A percentile compares a stretch with the other conserved stretches of the same genome.
Evolutionary conservation across 2,888 invertebrate genomes (phyloP).

Genomic region (Vesta saturnalis): DNA sequence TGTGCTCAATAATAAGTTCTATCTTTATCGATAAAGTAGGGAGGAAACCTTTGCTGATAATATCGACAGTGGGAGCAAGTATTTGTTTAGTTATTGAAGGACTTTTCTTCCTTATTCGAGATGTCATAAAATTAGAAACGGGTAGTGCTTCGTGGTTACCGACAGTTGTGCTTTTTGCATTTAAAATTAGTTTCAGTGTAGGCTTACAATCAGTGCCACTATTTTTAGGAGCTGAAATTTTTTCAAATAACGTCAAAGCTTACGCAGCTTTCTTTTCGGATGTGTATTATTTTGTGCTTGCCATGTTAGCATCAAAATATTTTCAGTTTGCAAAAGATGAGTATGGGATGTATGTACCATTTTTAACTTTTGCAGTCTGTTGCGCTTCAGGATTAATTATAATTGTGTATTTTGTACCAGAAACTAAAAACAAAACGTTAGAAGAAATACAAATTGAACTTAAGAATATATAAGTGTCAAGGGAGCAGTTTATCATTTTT

Average conservation of each 20-base stretch:
- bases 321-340: not conserved
- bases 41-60: conserved; percentile 68
- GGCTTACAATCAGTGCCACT: conserved; percentile 64
- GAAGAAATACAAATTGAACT: too few species aligned
- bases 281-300: conserved; percentile 59
- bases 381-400: not conserved
- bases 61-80: conserved; percentile 57
- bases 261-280: conserved; percentile 64
- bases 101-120: conserved; percentile 59
- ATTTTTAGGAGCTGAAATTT: conserved; percentile 63
- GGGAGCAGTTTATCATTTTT: too few species aligned
- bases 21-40: conserved; percentile 70
- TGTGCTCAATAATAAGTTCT: conserved; percentile 66
- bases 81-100: conserved; percentile 55
- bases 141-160: conserved; percentile 58
- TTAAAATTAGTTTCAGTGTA: conserved; percentile 61
- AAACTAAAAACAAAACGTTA: conserved; percentile 60
- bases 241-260: conserved; percentile 65
- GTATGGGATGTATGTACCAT: conserved; percentile 66
- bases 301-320: conserved; percentile 57
- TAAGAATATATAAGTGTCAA: too few species aligned
- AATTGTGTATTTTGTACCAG: conserved; percentile 14
- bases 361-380: conserved; percentile 4
- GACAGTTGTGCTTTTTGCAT: conserved; percentile 59
- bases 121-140: conserved; percentile 50